These are phyloP conservation scores for Pogonophryne albipinna DNA, from an alignment of 2,797 vertebrate species.

Conservation along the genomic window DNA sequence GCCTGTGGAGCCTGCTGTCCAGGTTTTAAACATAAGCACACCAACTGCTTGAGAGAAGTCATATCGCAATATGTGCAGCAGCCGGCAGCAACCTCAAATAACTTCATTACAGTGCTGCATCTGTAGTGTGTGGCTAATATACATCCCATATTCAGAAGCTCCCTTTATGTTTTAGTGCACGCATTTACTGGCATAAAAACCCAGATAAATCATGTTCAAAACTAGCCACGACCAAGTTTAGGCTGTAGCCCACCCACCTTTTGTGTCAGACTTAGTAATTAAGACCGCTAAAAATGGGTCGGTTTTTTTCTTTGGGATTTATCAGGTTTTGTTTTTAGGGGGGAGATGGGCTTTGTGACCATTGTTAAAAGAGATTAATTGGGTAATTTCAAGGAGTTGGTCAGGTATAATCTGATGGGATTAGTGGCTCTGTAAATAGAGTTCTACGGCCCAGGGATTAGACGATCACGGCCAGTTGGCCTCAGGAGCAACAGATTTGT, in stretches of 20 bases:
- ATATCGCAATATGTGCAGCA: slow-evolving; percentile 12
- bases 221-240: neutral
- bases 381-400: slow-evolving; percentile 64
- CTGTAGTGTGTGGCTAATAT: neutral
- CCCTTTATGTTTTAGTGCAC: neutral
- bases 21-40: slow-evolving; percentile 62
- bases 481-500: slow-evolving; percentile 60
- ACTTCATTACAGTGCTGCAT: neutral
- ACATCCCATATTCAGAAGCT: neutral
- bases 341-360: slow-evolving; percentile 36
- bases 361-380: slow-evolving; percentile 71
- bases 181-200: slow-evolving; percentile 5
- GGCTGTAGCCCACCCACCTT: slow-evolving; percentile 5
- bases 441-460: slow-evolving; percentile 74
- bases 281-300: slow-evolving; percentile 43
- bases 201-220: neutral
- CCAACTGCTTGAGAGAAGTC: slow-evolving; percentile 52
- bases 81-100: neutral
- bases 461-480: slow-evolving; percentile 61
- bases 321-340: slow-evolving; percentile 21
- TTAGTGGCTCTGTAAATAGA: slow-evolving; percentile 81
- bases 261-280: slow-evolving; percentile 42
- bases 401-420: slow-evolving; percentile 80
- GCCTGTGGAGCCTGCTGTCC: slow-evolving; percentile 58
- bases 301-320: slow-evolving; percentile 19